phyloP scores from a whole-genome alignment of 2,113 vertebrate genomes.

The Amazona guildingii region DNA sequence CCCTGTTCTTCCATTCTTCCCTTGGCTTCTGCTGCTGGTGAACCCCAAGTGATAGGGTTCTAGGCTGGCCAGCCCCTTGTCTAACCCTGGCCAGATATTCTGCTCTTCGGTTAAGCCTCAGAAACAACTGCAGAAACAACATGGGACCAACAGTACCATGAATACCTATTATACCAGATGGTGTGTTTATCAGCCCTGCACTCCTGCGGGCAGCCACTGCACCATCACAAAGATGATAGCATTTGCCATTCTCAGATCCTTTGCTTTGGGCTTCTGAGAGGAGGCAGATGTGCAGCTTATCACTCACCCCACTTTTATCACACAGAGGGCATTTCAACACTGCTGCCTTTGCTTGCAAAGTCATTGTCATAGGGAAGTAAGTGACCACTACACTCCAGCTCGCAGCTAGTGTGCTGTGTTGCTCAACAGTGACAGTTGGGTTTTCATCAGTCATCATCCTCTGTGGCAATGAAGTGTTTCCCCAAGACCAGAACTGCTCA shows the following conservation, averaged over 20 bases:
- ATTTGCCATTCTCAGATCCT: background rate
- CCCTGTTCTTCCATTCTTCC: background rate
- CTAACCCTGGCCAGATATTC: background rate
- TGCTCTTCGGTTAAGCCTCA: constrained; percentile 16
- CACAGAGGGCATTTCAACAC: constrained; percentile 36
- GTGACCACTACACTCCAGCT: background rate
- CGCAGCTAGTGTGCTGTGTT: background rate
- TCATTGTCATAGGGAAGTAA: constrained; percentile 42
- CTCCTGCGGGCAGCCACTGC: background rate
- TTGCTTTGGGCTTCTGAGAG: background rate
- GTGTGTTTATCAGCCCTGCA: background rate
- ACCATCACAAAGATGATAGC: background rate
- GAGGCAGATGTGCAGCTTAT: constrained; percentile 4
- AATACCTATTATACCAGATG: background rate
- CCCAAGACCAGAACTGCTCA: background rate
- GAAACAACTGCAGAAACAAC: background rate
- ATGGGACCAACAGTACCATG: background rate
- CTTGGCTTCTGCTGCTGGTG: background rate
- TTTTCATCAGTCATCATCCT: constrained; percentile 55
- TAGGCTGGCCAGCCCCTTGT: background rate
- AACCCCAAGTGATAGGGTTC: background rate
- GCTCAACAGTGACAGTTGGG: constrained; percentile 66
- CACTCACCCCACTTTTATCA: background rate
- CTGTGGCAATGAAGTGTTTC: constrained; percentile 61
- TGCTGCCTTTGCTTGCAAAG: constrained; percentile 13